Conservation (phyloP, 1,140 invertebrate species). For the Hylaeus anthracinus region DNA sequence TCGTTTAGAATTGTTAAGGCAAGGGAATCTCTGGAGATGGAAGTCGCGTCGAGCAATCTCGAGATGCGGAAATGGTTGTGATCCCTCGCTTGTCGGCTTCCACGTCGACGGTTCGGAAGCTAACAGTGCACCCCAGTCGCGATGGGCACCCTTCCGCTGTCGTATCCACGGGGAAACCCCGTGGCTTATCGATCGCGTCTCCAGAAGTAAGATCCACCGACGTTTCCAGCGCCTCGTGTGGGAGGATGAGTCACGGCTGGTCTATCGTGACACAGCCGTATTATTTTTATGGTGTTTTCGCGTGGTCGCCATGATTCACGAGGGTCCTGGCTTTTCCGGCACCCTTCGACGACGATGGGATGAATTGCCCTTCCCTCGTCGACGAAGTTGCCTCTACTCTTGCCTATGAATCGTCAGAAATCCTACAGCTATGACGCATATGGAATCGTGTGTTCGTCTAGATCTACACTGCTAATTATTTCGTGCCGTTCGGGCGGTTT, state of each 20-base stretch:
- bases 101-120: background rate
- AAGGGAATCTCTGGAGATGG: background rate
- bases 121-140: background rate
- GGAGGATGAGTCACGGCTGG: conserved; percentile 56
- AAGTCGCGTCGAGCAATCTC: background rate
- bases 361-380: too few relatives aligned
- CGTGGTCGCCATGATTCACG: conserved; percentile 70
- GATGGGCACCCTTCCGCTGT: background rate
- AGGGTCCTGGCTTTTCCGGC: conserved; percentile 39
- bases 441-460: conserved; percentile 19
- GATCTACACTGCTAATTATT: conserved; percentile 45
- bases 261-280: conserved; percentile 63
- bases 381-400: background rate
- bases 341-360: conserved; percentile 11
- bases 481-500: conserved; percentile 21
- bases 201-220: conserved; percentile 43
- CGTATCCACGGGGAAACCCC: background rate
- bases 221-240: conserved; percentile 9
- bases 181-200: conserved; percentile 48
- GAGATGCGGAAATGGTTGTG: background rate
- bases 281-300: conserved; percentile 72
- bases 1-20: too few relatives aligned
- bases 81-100: background rate
- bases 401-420: conserved; percentile 47
- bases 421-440: conserved; percentile 41